Conservation (phyloP, 2,888 invertebrate genomes). For the Pharmacophagus antenor region DNA sequence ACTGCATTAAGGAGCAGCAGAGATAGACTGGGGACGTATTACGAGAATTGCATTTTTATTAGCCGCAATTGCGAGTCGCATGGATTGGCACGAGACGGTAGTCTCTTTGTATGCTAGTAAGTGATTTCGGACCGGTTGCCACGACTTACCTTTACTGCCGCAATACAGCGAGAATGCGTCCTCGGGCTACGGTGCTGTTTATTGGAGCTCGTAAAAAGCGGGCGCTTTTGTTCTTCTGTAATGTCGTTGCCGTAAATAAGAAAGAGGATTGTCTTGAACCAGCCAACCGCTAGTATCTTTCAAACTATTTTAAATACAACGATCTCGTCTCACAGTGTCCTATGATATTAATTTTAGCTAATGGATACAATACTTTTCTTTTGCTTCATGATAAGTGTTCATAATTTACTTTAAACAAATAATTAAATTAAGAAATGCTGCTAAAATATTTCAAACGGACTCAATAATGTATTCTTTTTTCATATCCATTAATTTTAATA, state of each 20-base stretch:
- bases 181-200: conserved; percentile 6
- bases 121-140: conserved; percentile 30
- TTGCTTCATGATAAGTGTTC: too few relatives aligned
- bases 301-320: neutral
- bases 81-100: conserved; percentile 38
- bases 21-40: conserved; percentile 58
- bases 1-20: conserved; percentile 57
- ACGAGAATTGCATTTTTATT: conserved; percentile 72
- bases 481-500: too few relatives aligned
- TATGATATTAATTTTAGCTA: too few relatives aligned
- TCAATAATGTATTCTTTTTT: too few relatives aligned
- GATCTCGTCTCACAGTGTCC: neutral
- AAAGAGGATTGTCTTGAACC: conserved; percentile 17
- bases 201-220: conserved; percentile 17
- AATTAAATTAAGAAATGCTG: too few relatives aligned
- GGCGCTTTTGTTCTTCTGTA: conserved; percentile 11
- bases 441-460: too few relatives aligned
- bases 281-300: neutral
- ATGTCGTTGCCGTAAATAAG: conserved; percentile 3
- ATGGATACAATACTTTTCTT: too few relatives aligned
- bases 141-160: conserved; percentile 23
- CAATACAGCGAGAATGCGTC: conserved; percentile 4
- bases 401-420: too few relatives aligned
- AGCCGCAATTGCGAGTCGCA: conserved; percentile 53
- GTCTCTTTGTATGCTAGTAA: conserved; percentile 30